Evolutionary conservation across 2,797 vertebrate genomes (phyloP), one percentile per base, ranked within the genome.

Genomic region (Pithecia hirsuta): DNA sequence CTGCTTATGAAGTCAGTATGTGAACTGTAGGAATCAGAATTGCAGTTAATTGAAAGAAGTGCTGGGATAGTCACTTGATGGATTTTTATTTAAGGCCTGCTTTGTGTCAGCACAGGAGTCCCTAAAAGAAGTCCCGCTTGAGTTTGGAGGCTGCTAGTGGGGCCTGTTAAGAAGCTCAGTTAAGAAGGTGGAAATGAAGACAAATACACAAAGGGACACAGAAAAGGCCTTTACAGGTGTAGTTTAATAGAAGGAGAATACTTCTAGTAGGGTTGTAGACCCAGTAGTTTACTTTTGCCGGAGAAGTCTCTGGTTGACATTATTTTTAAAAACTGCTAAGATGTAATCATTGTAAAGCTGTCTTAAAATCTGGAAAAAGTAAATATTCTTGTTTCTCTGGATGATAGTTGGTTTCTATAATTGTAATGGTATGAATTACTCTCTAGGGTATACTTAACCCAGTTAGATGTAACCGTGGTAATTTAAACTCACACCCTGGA

Each of bases 331-430:
- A 48, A 81, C 82, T 72, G 50, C 55, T 78, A 88, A 75, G 55
- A 72, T 86, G 52, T 28, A 78, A 67, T 91, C 26, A 61, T 89
- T 64, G 72, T 96, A 70, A 87, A 90, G 28, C 4, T 85, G 46
- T 72, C 82, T 95, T 86, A 93, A 96, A 97, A 67, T 88, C 28
- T 93, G 12, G 61, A 59, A 81, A 86, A 97, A 72, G 17, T 78
- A 89, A 90, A 59, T 80, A 59, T 59, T 95, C 90, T 96, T 93
- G 33, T 76, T 95, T 95, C 67, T 96, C n/a, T 95, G 7, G 90
- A n/a, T 88, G 64, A 15, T 91, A 79, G 61, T 80, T 93, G 87
- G 55, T 85, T 78, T 87, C 30, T 96, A 50, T 93, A 81, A 95
- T 87, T 85, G 3, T 93, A 85, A 86, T 76, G 39, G 50, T 94